Evolutionary conservation across 2,888 invertebrate species (phyloP).

Genomic region (Meloe dianella): DNA sequence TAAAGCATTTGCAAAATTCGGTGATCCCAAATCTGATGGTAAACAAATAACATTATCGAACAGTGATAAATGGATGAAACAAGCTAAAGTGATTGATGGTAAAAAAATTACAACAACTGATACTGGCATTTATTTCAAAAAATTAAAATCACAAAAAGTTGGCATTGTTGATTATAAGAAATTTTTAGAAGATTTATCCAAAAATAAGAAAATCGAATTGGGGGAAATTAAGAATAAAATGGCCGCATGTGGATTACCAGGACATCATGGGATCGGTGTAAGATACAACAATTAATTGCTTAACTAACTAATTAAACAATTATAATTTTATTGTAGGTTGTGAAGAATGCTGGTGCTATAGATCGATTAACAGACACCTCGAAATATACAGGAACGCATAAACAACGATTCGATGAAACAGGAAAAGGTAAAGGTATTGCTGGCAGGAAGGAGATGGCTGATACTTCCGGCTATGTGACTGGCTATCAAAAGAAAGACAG

Average conservation of each 20-base stretch:
- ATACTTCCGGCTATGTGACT: slow-evolving; percentile 77
- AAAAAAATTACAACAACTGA: slow-evolving; percentile 91
- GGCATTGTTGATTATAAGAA: slow-evolving; percentile 80
- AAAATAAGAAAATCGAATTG: slow-evolving; percentile 80
- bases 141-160: slow-evolving; percentile 83
- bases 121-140: slow-evolving; percentile 91
- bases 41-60: slow-evolving; percentile 86
- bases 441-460: slow-evolving; percentile 69
- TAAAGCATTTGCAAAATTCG: slow-evolving; percentile 87
- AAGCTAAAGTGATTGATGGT: slow-evolving; percentile 81
- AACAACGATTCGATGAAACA: slow-evolving; percentile 81
- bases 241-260: slow-evolving; percentile 80
- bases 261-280: slow-evolving; percentile 62
- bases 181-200: slow-evolving; percentile 85
- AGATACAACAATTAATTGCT: slow-evolving; percentile 23
- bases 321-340: slow-evolving; percentile 49
- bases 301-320: slow-evolving; percentile 24
- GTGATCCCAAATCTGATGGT: slow-evolving; percentile 87
- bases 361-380: slow-evolving; percentile 84
- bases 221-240: slow-evolving; percentile 82
- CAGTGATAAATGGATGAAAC: slow-evolving; percentile 96
- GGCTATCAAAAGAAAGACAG: slow-evolving; percentile 86
- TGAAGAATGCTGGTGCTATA: slow-evolving; percentile 62
- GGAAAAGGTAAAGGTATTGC: slow-evolving; percentile 88
- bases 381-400: slow-evolving; percentile 88